A percentile compares a stretch with the other conserved stretches of the same genome.
Conservation (phyloP, 2,888 invertebrate species). For the Sinhomidia bicolor region DNA sequence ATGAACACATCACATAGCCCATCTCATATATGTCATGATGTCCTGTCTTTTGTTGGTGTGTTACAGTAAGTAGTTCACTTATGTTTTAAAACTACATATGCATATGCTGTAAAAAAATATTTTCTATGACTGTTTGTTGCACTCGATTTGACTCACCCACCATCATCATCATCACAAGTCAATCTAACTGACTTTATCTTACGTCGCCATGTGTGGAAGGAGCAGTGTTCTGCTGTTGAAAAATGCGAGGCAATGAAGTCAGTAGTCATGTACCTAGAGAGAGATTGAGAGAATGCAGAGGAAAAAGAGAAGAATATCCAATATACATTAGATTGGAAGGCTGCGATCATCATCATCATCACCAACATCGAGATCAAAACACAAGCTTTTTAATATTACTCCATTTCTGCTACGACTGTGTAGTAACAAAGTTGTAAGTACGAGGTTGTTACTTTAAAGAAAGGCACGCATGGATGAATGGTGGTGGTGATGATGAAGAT, state of each 20-base stretch:
- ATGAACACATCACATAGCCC: neutral
- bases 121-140: no score
- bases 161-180: no score
- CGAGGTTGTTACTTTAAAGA: neutral
- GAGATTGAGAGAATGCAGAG: neutral
- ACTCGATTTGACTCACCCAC: neutral
- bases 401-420: neutral
- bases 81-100: conserved; percentile 24
- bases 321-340: conserved; percentile 22
- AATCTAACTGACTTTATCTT: conserved; percentile 37
- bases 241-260: neutral
- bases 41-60: conserved; percentile 45
- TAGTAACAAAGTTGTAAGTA: no score
- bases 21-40: no score
- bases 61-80: conserved; percentile 5
- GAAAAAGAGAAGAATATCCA: neutral
- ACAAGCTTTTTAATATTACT: conserved; percentile 20
- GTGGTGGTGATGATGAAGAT: neutral
- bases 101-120: neutral
- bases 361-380: no score
- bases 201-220: conserved; percentile 33
- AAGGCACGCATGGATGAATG: conserved; percentile 15
- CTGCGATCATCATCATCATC: conserved; percentile 12
- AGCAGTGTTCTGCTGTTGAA: neutral
- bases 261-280: conserved; percentile 44